phyloP scores from a whole-genome alignment of 1,140 invertebrate genomes.

The Drosophila saltans region DNA sequence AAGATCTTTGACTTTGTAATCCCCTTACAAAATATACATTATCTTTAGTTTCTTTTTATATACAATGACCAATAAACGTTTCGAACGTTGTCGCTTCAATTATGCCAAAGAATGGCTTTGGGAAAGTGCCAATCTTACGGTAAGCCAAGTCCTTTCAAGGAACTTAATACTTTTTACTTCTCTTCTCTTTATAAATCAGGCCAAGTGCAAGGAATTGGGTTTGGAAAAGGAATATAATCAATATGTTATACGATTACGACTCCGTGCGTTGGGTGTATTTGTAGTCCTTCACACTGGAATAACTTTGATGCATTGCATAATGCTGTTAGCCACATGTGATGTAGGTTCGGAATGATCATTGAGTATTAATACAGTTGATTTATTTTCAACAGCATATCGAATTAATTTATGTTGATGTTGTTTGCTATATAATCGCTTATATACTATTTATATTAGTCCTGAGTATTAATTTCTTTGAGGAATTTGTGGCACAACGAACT shows the following conservation, averaged over 20 bases:
- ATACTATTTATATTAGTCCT: slow-evolving; percentile 82
- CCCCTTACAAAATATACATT: no score
- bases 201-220: slow-evolving; percentile 39
- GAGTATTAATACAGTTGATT: not conserved
- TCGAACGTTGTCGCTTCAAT: slow-evolving; percentile 3
- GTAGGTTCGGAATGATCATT: not conserved
- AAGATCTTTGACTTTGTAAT: no score
- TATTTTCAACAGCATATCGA: slow-evolving; percentile 3
- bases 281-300: slow-evolving; percentile 22
- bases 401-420: slow-evolving; percentile 60
- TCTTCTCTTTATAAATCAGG: slow-evolving; percentile 10
- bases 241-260: slow-evolving; percentile 44
- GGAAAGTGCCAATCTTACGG: not conserved
- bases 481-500: slow-evolving; percentile 73
- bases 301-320: fast-evolving
- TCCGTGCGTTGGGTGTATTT: slow-evolving; percentile 38
- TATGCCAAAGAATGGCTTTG: slow-evolving; percentile 27
- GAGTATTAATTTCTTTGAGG: slow-evolving; percentile 83
- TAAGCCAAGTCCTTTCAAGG: not conserved
- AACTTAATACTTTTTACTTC: no score
- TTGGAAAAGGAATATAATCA: slow-evolving; percentile 38
- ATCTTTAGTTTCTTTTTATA: no score
- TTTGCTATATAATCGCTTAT: slow-evolving; percentile 75
- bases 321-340: slow-evolving; percentile 18
- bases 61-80: not conserved